phyloP scores from a whole-genome alignment of 2,113 vertebrate species.

The Takifugu flavidus region DNA sequence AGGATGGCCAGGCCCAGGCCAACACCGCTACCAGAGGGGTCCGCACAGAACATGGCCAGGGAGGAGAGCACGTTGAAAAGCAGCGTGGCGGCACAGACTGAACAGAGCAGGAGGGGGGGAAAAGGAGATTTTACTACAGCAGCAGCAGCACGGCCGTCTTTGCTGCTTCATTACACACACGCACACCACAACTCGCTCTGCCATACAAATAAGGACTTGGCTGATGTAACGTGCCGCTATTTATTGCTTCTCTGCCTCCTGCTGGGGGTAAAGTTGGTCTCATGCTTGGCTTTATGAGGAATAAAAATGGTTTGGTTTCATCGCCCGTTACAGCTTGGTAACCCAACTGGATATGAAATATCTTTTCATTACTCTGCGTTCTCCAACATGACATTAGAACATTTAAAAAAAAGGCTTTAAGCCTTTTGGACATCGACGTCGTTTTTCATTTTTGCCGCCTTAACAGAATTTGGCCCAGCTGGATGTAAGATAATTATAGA shows the following conservation, averaged over 20 bases:
- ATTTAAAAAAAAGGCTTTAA: no score
- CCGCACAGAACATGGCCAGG: conserved; percentile 84
- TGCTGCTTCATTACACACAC: background rate
- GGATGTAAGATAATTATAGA: no score
- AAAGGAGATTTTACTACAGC: no score
- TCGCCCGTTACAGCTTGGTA: no score
- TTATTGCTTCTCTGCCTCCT: background rate
- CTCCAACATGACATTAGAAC: no score
- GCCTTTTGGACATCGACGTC: no score
- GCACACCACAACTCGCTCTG: background rate
- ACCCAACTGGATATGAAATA: no score
- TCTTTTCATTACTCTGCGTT: no score
- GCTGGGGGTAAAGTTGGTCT: background rate
- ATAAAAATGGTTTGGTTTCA: no score
- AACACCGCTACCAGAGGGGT: conserved; percentile 61
- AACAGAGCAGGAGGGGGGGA: background rate
- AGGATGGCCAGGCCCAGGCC: conserved; percentile 91
- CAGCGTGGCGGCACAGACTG: conserved; percentile 81
- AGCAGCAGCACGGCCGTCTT: background rate
- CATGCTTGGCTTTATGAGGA: no score
- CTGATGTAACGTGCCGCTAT: conserved; percentile 3
- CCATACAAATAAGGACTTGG: background rate
- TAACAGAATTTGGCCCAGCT: no score
- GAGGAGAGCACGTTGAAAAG: conserved; percentile 87
- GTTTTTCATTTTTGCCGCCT: no score